Base-by-base conservation (phyloP, 2,888 invertebrate genomes). In the Machimus rusticus region DNA sequence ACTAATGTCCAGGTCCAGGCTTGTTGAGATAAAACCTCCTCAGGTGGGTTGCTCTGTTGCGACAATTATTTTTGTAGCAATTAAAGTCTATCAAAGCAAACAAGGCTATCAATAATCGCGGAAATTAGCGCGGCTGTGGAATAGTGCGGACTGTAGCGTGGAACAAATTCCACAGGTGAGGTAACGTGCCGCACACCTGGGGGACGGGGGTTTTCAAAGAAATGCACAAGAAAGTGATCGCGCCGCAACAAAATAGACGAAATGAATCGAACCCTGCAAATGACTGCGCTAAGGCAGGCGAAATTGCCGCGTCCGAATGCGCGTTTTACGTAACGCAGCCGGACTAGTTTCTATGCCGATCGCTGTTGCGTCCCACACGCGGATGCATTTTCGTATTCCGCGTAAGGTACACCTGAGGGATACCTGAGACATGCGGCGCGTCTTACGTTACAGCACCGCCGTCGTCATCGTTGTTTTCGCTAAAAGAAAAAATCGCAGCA, bases 331-430 rank as follows among this genome's bases (percentile, higher is more conserved):
- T 82, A 82, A 82, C 57, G 23, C 34, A 19, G n/a, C 31, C 79
- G 51, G 79, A 79, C 79, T 46, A 79, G 51, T 51, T 51, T 46
- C 12, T 2, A 51, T 3, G 43, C 23, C 28, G 46, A 55, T 78
- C 23, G 46, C 57, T 51, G 37, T 66, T 37, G 39, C 31, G 57
- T 19, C 57, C 82, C 82, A 66, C 82, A 82, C 37, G 57, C 82
- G 82, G 66, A 66, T 82, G 82, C 57, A 82, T 82, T 82, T 82
- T 82, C 66, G 57, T 51, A 82, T 82, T 82, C 51, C 55, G 57
- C 57, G 51, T 46, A 46, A 79, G 51, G 43, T 43, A 78, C 78
- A 37, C 51, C 79, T 51, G 66, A 76, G 37, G n/a, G 82, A 82
- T 66, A 82, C 19, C 23, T 34, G 82, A 82, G 57, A 82, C 23